Evolutionary conservation across 1,140 invertebrate genomes (phyloP).

Genomic region (Acyrthosiphon pisum): DNA sequence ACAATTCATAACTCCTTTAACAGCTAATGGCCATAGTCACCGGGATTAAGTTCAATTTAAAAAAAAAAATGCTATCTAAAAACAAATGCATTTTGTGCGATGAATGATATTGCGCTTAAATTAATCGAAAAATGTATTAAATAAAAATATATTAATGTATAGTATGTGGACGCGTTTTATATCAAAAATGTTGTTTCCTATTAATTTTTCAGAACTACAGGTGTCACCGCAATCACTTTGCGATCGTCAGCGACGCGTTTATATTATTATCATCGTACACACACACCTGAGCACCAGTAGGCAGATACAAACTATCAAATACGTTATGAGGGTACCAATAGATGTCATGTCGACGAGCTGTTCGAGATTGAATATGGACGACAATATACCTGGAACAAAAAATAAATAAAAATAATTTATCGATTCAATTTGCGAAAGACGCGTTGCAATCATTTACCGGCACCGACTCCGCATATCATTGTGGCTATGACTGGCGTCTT

Average conservation of each 20-base stretch:
- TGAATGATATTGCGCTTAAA: not conserved
- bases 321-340: conserved; percentile 91
- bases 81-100: no score
- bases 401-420: not conserved
- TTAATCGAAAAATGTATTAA: not conserved
- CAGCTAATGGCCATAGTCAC: no score
- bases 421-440: not conserved
- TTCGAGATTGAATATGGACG: conserved; percentile 78
- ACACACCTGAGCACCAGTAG: conserved; percentile 84
- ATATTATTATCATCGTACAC: not conserved
- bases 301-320: conserved; percentile 88
- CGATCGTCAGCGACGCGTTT: not conserved
- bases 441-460: conserved; percentile 58
- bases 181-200: not conserved
- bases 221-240: not conserved
- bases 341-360: conserved; percentile 95
- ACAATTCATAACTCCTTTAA: no score
- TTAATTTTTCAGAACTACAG: not conserved
- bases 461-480: conserved; percentile 59
- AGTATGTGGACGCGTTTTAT: not conserved
- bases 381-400: not conserved
- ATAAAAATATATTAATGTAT: not conserved
- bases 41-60: no score
- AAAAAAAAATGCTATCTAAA: no score
- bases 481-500: conserved; percentile 61